Evolutionary conservation across 2,797 vertebrate species (phyloP), one percentile per base, ranked within the genome.

Genomic region (Petrocephalus schoutedeni): DNA sequence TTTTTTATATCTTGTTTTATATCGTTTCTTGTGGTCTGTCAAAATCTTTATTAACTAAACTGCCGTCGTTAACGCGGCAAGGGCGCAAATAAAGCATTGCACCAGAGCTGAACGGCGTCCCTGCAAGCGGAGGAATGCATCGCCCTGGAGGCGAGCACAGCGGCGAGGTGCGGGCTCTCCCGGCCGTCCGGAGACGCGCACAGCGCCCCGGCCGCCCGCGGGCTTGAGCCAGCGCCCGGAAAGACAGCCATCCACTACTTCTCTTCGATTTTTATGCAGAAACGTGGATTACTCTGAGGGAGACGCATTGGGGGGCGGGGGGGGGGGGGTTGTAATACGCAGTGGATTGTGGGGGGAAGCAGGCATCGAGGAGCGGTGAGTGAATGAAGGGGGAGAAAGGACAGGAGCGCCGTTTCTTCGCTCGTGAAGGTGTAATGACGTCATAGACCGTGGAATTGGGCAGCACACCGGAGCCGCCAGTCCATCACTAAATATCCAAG

Each of bases 401-500:
- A 23, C 51, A 2, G n/a, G 23, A 28, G 84, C 54, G 16, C 19
- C 16, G 84, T 56, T 10, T 51, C n/a, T 54, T 45, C 28, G 19
- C 32, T 51, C 61, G 84, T 89, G 83, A 87, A 92, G 87, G 91
- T 91, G 85, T 88, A 91, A 92, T 94, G 90, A 94, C 95, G 94
- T 95, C 94, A 95, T 94, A 92, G 85, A 61, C 74, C 89, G 87
- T 89, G 91, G 91, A 93, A 92, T 92, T 87, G 83, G 87, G 90
- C 90, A 86, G 89, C 92, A 85, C 87, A 80, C 89, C 64, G 89
- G 49, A 85, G 51, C 86, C 86, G 90, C 59, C 89, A 51, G 49
- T 51, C 74, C 57, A 74, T 32, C 45, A 53, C 54, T 86, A 32
- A 84, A 84, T 51, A 54, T 84, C 45, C 80, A 23, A 16, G 88